Evolutionary conservation across 2,797 vertebrate species (phyloP), one percentile per base, ranked within the genome.

Genomic region (Staurois parvus): DNA sequence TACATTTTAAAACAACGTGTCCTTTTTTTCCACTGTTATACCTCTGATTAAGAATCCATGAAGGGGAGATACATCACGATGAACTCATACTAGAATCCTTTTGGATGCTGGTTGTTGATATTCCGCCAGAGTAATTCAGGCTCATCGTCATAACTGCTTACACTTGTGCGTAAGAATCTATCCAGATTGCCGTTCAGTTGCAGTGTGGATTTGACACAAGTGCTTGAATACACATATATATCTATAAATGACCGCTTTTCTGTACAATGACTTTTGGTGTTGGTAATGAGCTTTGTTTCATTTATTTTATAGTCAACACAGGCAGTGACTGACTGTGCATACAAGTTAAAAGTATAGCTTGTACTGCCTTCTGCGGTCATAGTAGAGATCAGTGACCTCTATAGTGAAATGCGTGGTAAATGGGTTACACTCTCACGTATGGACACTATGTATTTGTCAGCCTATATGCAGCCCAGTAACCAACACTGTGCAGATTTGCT

Each of bases 1-100:
- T 26, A 26, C 32, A 48, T 69, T 69, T 8, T 13, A 15, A 13
- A 1, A 42, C 42, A 42, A 42, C 2, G 42, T 1, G n/a, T 26
- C 29, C 29, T 81, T 48, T 81, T 32, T 81, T 40, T 40, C 68
- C 12, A 48, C 68, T 72, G 24, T 70, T 81, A 45, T 80, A 26
- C 68, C 48, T 52, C 24, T 56, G 30, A 24, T 34, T 79, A 19
- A 29, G 11, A 79, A 79, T 29, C 30, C 62, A n/a, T 76, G 24
- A 59, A 78, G 64, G 34, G 59, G 59, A 66, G 34, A 67, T 78
- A 37, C 64, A 69, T 24, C 10, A 52, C 24, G 42, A 66, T 29
- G 30, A 59, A 52, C 29, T 12, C 67, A 52, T 24, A 69, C 17
- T 52, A 32, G 42, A 81, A 37, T 13, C 24, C 56, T 62, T 81